Evolutionary conservation across 2,797 vertebrate genomes (phyloP).

Genomic region (Lindbergichthys nudifrons): DNA sequence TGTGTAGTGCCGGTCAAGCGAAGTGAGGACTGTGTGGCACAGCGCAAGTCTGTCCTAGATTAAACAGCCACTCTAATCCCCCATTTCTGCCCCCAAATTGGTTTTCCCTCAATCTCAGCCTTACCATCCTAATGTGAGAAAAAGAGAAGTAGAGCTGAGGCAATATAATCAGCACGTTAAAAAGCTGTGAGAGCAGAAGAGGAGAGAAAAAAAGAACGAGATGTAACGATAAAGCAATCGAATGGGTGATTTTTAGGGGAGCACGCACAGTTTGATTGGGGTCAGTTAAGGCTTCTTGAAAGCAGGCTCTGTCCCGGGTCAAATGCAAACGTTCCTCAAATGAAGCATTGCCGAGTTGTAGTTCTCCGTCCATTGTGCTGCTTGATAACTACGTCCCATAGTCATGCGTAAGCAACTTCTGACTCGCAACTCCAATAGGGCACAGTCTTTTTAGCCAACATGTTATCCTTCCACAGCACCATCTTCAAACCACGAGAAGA

Average conservation of each 20-base stretch:
- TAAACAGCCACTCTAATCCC: conserved; percentile 85
- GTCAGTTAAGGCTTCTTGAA: conserved; percentile 60
- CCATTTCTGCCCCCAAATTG: conserved; percentile 83
- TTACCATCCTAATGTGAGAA: conserved; percentile 77
- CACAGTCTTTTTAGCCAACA: conserved; percentile 17
- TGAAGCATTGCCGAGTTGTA: conserved; percentile 5
- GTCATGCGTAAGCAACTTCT: background rate
- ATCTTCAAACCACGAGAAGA: conserved; percentile 16
- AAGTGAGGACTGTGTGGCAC: conserved; percentile 68
- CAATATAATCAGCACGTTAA: conserved; percentile 78
- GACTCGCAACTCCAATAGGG: conserved; percentile 15
- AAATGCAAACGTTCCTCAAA: conserved; percentile 48
- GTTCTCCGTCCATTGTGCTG: conserved; percentile 16
- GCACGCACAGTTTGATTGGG: conserved; percentile 60
- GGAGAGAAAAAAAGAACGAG: conserved; percentile 30
- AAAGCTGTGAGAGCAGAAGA: conserved; percentile 65
- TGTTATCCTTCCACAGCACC: conserved; percentile 3
- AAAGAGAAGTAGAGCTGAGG: conserved; percentile 71
- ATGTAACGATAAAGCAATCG: conserved; percentile 66
- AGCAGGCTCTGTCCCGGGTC: conserved; percentile 33
- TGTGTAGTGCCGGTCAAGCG: conserved; percentile 50
- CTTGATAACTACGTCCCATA: conserved; percentile 11
- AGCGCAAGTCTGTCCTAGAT: conserved; percentile 84
- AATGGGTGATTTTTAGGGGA: conserved; percentile 56
- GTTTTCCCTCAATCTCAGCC: conserved; percentile 84